Evolutionary conservation across 2,797 vertebrate genomes (phyloP).

Genomic region (Chrosomus eos): DNA sequence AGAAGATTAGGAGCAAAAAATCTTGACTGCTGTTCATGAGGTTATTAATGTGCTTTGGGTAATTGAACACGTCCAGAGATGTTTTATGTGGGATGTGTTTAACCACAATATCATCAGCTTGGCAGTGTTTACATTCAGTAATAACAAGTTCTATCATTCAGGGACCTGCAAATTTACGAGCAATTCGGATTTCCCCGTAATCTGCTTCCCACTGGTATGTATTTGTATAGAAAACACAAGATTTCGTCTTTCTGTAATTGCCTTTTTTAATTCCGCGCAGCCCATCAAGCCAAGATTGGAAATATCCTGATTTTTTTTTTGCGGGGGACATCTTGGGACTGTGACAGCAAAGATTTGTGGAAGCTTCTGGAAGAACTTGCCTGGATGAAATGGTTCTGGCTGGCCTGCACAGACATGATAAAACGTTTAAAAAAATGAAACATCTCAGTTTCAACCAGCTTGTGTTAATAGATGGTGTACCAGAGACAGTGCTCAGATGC

Average conservation of each 20-base stretch:
- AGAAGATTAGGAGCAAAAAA: slow-evolving; percentile 70
- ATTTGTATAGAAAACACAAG: slow-evolving; percentile 80
- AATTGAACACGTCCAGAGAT: slow-evolving; percentile 78
- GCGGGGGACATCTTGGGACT: slow-evolving; percentile 74
- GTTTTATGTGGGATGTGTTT: slow-evolving; percentile 82
- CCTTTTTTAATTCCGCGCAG: slow-evolving; percentile 74
- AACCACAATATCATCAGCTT: slow-evolving; percentile 81
- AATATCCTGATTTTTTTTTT: slow-evolving; percentile 74
- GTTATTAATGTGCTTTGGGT: slow-evolving; percentile 81
- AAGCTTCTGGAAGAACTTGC: slow-evolving; percentile 65
- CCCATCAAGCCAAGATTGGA: slow-evolving; percentile 80
- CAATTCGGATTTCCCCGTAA: slow-evolving; percentile 81
- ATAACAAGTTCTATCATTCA: slow-evolving; percentile 83
- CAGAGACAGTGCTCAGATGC: slow-evolving; percentile 56
- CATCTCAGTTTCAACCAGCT: slow-evolving; percentile 71
- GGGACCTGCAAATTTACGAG: slow-evolving; percentile 76
- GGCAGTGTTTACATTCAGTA: slow-evolving; percentile 85
- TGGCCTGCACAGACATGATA: slow-evolving; percentile 77
- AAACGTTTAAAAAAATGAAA: slow-evolving; percentile 74
- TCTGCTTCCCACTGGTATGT: slow-evolving; percentile 68
- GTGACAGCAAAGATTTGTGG: slow-evolving; percentile 70
- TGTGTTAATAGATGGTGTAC: slow-evolving; percentile 61
- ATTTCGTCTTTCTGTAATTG: slow-evolving; percentile 84
- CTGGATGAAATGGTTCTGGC: slow-evolving; percentile 70
- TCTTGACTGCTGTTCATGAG: slow-evolving; percentile 70